phyloP scores from a whole-genome alignment of 2,113 vertebrate genomes.

The Perca fluviatilis region DNA sequence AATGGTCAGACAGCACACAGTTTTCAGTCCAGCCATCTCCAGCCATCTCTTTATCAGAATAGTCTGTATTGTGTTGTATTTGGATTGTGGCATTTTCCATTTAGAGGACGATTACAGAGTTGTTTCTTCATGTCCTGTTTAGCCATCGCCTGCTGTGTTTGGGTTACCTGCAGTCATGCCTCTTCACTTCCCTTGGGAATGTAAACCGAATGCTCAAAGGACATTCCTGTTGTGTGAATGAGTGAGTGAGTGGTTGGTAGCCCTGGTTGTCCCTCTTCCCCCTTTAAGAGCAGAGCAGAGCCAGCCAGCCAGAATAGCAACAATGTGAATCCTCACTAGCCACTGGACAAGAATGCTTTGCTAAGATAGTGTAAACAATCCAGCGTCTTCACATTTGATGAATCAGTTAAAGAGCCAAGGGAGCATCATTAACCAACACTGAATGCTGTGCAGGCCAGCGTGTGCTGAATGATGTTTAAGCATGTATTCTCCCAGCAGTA shows the following conservation, averaged over 20 bases:
- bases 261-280: background rate
- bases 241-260: conserved; percentile 22
- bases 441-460: background rate
- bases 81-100: conserved; percentile 24
- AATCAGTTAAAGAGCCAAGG: background rate
- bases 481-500: background rate
- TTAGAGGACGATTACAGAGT: conserved; percentile 41
- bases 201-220: conserved; percentile 26
- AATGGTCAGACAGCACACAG: background rate
- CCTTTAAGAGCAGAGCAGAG: background rate
- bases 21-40: too few relatives aligned
- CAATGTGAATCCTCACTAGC: background rate
- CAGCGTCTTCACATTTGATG: conserved; percentile 7
- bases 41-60: background rate
- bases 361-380: conserved; percentile 29
- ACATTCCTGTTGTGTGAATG: conserved; percentile 12
- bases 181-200: conserved; percentile 31
- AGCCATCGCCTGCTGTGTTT: conserved; percentile 49
- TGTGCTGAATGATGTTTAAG: background rate
- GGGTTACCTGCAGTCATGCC: conserved; percentile 35
- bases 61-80: conserved; percentile 18
- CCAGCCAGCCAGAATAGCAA: background rate
- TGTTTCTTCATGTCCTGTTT: conserved; percentile 53
- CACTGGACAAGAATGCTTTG: conserved; percentile 5
- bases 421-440: background rate